Evolutionary conservation across 2,888 invertebrate genomes (phyloP).

Genomic region (Torymus tubicola): DNA sequence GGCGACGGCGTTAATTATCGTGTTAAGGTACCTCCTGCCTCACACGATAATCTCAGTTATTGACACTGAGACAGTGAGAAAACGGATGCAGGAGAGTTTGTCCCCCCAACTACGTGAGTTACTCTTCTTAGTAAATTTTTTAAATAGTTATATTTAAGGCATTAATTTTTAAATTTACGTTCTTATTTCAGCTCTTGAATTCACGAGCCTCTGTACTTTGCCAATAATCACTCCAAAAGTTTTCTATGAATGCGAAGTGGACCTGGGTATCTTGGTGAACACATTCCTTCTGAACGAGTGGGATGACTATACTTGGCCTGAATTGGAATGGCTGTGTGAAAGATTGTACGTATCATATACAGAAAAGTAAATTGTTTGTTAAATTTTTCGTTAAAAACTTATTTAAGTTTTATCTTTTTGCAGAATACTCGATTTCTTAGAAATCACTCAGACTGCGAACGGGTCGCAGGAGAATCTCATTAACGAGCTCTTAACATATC

Average conservation of each 20-base stretch:
- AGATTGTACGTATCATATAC: constrained; percentile 79
- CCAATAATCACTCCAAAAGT: constrained; percentile 80
- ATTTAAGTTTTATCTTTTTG: constrained; percentile 59
- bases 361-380: constrained; percentile 19
- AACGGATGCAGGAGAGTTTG: constrained; percentile 62
- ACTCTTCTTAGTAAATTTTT: background rate
- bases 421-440: constrained; percentile 80
- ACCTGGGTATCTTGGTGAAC: constrained; percentile 79
- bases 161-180: background rate
- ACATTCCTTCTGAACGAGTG: constrained; percentile 77
- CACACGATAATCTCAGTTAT: constrained; percentile 69
- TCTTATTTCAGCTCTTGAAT: constrained; percentile 75
- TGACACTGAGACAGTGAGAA: constrained; percentile 66
- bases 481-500: constrained; percentile 78
- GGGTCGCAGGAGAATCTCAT: constrained; percentile 78
- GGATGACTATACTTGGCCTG: constrained; percentile 81
- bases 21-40: constrained; percentile 70
- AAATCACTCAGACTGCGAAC: constrained; percentile 79
- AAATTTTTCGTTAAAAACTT: background rate
- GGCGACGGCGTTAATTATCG: constrained; percentile 65
- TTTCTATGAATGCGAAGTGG: constrained; percentile 80
- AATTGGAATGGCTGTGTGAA: constrained; percentile 83
- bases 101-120: constrained; percentile 67
- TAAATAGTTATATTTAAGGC: background rate
- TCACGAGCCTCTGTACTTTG: constrained; percentile 75